Percentiles rank a stretch among this genome's conserved stretches.
These are phyloP conservation scores for Oscheius myriophilus DNA, from an alignment of 2,888 invertebrate genomes.

Conservation along the genomic window DNA sequence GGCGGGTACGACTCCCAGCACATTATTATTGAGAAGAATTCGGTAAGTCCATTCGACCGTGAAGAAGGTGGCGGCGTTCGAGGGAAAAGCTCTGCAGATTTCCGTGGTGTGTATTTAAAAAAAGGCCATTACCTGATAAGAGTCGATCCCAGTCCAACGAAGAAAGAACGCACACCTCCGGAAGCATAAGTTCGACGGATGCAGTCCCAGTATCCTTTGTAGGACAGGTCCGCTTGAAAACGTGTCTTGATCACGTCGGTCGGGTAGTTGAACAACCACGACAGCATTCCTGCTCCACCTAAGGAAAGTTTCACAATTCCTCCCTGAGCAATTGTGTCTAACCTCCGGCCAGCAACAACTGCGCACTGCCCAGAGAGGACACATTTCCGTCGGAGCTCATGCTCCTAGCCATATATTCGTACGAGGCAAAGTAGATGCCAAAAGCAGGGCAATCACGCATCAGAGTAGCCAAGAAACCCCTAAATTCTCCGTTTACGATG, in stretches of 20 bases:
- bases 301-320: conserved; percentile 17
- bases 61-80: conserved; percentile 90
- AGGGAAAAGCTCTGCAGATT: conserved; percentile 83
- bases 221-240: conserved; percentile 73
- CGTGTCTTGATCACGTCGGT: conserved; percentile 89
- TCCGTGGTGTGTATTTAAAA: not conserved
- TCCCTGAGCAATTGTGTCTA: not conserved
- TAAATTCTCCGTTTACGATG: conserved; percentile 32
- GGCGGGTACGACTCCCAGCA: conserved; percentile 36
- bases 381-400: conserved; percentile 63
- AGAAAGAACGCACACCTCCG: conserved; percentile 81
- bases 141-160: conserved; percentile 70
- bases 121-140: conserved; percentile 53
- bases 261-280: conserved; percentile 88
- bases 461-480: conserved; percentile 64
- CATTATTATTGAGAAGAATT: conserved; percentile 55
- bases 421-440: conserved; percentile 85
- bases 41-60: conserved; percentile 77
- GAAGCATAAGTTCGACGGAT: conserved; percentile 77
- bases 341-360: conserved; percentile 83
- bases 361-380: conserved; percentile 75
- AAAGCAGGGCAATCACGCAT: conserved; percentile 85
- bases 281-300: conserved; percentile 83
- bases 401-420: conserved; percentile 76
- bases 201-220: conserved; percentile 80